Base-by-base conservation (phyloP, 2,888 invertebrate species). In the Chymomyza procnemis region DNA sequence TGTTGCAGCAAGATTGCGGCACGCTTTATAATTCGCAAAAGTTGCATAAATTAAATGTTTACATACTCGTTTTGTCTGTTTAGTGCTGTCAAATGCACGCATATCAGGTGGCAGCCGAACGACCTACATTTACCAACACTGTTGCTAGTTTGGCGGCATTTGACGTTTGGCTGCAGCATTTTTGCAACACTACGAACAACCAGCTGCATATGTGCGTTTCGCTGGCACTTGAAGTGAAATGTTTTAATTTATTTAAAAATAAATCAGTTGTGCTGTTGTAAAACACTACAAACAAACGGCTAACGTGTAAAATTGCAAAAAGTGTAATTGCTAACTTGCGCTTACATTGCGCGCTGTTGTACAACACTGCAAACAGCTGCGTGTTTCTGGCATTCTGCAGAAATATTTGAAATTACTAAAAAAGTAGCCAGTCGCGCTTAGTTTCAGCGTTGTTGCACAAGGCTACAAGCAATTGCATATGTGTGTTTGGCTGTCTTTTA, bases 11-110 rank as follows among this genome's bases (percentile, higher is more conserved):
- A n/a, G n/a, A n/a, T n/a, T n/a, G n/a, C n/a, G n/a, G n/a, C n/a
- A n/a, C n/a, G n/a, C n/a, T n/a, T n/a, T n/a, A n/a, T n/a, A n/a
- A n/a, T n/a, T n/a, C 65, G 2, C 54, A 16, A 30, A 61, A 79
- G 61, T 80, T 80, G 84, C 81, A 81, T 78, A 84, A 84, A 80
- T 79, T 74, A 64, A 79, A 75, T 80, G 80, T 83, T 80, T 83
- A 83, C 80, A 83, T 75, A 67, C 54, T 63, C 19, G 34, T n/a
- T 12, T n/a, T 22, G 26, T 56, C 67, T 52, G 61, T 41, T 47
- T 63, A 80, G 76, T 73, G 67, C 69, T 80, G 77, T 50, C 66
- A 68, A 71, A 61, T 61, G 57, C 67, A 62, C 65, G 62, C 18
- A 61, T 22, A 65, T 76, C 65, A 71, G 68, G 75, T 76, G 75